A percentile compares a stretch with the other conserved stretches of the same genome.
Conservation (phyloP, 1,140 invertebrate species). For the Lepidurus couesii region DNA sequence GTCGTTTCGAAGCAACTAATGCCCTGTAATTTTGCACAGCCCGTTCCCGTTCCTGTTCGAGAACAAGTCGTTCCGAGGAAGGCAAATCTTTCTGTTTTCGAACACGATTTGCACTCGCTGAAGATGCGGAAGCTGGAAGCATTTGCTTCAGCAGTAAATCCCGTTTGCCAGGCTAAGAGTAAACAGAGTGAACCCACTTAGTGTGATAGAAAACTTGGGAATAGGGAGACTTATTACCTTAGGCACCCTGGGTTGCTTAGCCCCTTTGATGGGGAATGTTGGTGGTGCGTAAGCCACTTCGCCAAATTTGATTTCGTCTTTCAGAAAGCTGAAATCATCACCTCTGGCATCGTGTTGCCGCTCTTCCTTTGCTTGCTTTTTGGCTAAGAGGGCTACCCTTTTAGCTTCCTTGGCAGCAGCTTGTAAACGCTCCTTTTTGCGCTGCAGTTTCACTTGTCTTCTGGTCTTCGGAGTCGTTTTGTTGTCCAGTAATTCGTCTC, state of each 20-base stretch:
- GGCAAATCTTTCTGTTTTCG: constrained; percentile 15
- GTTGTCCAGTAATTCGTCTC: constrained; percentile 46
- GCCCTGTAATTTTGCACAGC: constrained; percentile 26
- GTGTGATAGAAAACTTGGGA: background rate
- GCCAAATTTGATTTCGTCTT: constrained; percentile 58
- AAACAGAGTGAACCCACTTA: constrained; percentile 9
- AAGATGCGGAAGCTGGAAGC: background rate
- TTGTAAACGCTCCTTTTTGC: constrained; percentile 40
- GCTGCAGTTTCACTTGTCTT: constrained; percentile 45
- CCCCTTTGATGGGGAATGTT: constrained; percentile 48
- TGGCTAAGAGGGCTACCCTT: constrained; percentile 41
- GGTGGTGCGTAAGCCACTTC: constrained; percentile 62
- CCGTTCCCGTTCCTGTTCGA: constrained; percentile 30
- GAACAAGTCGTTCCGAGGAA: background rate
- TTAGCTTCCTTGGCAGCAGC: constrained; percentile 45
- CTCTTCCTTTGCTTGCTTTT: constrained; percentile 37
- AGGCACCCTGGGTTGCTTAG: constrained; percentile 41
- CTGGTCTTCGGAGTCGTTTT: constrained; percentile 44
- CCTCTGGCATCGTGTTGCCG: background rate
- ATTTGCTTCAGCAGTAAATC: constrained; percentile 31
- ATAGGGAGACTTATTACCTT: constrained; percentile 36
- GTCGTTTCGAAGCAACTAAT: background rate
- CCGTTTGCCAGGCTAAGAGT: constrained; percentile 33
- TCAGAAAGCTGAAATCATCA: constrained; percentile 44
- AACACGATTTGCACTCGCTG: constrained; percentile 10